These are phyloP conservation scores for Valencia hispanica DNA, from an alignment of 2,797 vertebrate genomes.

Conservation along the genomic window DNA sequence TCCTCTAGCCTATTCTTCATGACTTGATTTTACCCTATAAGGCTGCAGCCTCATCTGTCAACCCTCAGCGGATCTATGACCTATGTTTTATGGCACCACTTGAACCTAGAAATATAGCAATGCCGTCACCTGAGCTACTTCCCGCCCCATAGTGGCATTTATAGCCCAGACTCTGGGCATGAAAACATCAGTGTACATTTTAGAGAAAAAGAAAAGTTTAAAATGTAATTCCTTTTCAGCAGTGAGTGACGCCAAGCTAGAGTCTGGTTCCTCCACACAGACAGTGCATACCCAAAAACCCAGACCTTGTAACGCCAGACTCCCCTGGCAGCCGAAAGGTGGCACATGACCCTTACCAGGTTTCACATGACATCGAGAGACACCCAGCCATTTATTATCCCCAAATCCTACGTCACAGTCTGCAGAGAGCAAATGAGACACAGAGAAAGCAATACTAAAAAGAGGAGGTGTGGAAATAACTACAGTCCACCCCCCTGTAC, in stretches of 20 bases:
- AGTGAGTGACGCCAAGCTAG: conserved; percentile 53
- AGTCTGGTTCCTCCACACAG: conserved; percentile 47
- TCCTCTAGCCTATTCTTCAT: conserved; percentile 39
- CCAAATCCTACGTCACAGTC: conserved; percentile 63
- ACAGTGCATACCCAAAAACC: conserved; percentile 47
- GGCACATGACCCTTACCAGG: conserved; percentile 73
- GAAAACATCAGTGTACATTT: conserved; percentile 48
- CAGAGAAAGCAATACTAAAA: conserved; percentile 71
- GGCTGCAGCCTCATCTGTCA: conserved; percentile 49
- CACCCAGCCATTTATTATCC: conserved; percentile 73
- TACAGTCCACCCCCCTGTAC: conserved; percentile 56
- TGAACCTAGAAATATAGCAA: conserved; percentile 51
- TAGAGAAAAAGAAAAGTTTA: conserved; percentile 44
- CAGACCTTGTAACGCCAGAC: conserved; percentile 47
- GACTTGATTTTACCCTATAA: conserved; percentile 52
- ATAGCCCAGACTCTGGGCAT: conserved; percentile 31
- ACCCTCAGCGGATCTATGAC: conserved; percentile 53
- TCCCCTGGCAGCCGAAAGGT: conserved; percentile 51
- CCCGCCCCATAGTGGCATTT: conserved; percentile 13
- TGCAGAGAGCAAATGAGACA: conserved; percentile 59
- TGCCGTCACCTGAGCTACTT: conserved; percentile 50
- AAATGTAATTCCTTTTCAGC: conserved; percentile 56
- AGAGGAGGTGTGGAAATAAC: conserved; percentile 77
- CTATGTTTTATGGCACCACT: conserved; percentile 57
- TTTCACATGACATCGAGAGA: conserved; percentile 82